Base-by-base conservation (phyloP, 2,797 vertebrate species). In the Botia kubotai region DNA sequence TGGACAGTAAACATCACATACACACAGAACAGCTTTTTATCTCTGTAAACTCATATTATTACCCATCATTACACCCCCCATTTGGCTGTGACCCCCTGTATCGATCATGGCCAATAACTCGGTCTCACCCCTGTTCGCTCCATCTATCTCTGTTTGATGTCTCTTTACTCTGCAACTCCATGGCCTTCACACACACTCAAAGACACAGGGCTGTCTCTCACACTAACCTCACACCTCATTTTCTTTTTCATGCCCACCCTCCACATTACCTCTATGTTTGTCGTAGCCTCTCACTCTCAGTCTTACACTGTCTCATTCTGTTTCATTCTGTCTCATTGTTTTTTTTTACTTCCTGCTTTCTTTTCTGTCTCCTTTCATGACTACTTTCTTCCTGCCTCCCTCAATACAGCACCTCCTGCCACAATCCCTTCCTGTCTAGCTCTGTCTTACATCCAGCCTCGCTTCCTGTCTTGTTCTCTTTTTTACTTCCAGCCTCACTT, bases 41-140 rank as follows among this genome's bases (percentile, higher is more conserved):
- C 26, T 53, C 57, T 75, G 55, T 72, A 53, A 90, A 86, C 90
- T 93, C 89, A 91, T 93, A 93, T 93, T 92, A 93, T 93, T 94
- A 93, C 91, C 92, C 88, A 90, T 92, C 91, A 93, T 93, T 93
- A 93, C 93, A 92, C 90, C 90, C 92, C 91, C 92, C 90, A 92
- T 93, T 94, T 93, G 92, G 92, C 92, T 91, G 90, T 86, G 91
- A 90, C 88, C 86, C 80, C 86, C 89, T 89, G 87, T 91, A 94
- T 95, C 91, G 91, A 94, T 94, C 90, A 91, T n/a, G 81, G 87
- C 90, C 89, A 88, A 93, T 93, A 93, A 91, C 89, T 92, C 87
- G 90, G 89, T 89, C 90, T 92, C 90, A 88, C 90, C 90, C 83
- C 87, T 83, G 91, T 89, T 89, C 57, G 33, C 83, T 88, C 88